Evolutionary conservation across 2,113 vertebrate genomes (phyloP), one percentile per base, ranked within the genome.

Genomic region (Leuciscus idus): DNA sequence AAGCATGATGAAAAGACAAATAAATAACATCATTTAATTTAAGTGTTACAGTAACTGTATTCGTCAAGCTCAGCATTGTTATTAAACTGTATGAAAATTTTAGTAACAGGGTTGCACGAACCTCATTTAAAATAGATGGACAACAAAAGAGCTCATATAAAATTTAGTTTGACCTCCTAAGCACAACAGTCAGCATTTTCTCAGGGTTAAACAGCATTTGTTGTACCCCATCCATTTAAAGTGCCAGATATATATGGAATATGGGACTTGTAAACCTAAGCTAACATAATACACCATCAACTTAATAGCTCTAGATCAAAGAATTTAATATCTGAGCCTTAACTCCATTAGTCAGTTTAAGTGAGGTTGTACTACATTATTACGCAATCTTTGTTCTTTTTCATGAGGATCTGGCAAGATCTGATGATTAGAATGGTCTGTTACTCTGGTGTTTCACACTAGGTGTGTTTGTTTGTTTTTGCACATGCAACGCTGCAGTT

Each of bases 391-490:
- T 21, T 68, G 39, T 62, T 80, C 12, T 43, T 79, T 43, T 80
- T 21, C 33, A 80, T 57, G 33, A 36, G 10, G 43, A 68, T 39
- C 55, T 66, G 62, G 21, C 33, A 46, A 46, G n/a, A 6, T 81
- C 59, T 19, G 23, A 81, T 28, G 78, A 62, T 64, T 39, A 26
- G 55, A 43, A 61, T 4, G 50, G 23, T 79, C 57, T 9, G 21
- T 43, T 15, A 10, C 36, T 64, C 23, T 48, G 43, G 43, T 68
- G 26, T 82, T 82, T 66, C 17, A 52, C 43, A 82, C 46, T 82
- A 62, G 23, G n/a, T 28, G 46, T 82, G 17, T 82, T 82, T 70
- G 46, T 82, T 81, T 62, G 23, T 77, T 62, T 82, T 82, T 82
- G 43, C 52, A 12, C 80, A 68, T 3, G 46, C 39, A 82, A 68